A percentile compares a stretch with the other conserved stretches of the same genome.
These are phyloP conservation scores for Hypolimnas misippus DNA, from an alignment of 2,888 invertebrate species.

Conservation along the genomic window DNA sequence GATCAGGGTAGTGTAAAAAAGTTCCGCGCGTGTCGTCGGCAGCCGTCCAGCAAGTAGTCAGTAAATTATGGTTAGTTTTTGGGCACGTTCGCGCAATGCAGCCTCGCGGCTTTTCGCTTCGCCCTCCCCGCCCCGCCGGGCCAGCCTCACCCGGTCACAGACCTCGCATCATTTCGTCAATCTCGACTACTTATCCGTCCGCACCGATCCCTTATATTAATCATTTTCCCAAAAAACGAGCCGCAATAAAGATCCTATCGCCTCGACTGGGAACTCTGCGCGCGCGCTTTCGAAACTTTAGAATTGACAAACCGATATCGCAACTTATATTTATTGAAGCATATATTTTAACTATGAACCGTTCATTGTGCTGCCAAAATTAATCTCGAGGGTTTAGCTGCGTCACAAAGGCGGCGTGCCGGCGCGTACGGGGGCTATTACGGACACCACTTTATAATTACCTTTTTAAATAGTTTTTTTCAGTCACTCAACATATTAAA, in stretches of 20 bases:
- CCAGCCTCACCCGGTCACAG: slow-evolving; percentile 72
- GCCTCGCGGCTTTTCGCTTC: slow-evolving; percentile 77
- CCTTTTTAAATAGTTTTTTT: slow-evolving; percentile 83
- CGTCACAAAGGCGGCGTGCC: slow-evolving; percentile 77
- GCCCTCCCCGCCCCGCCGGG: slow-evolving; percentile 51
- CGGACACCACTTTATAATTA: slow-evolving; percentile 80
- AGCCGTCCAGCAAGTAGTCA: slow-evolving; percentile 76
- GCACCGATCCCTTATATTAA: slow-evolving; percentile 78
- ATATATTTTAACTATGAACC: slow-evolving; percentile 75
- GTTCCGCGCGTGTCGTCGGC: slow-evolving; percentile 75
- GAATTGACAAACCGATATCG: slow-evolving; percentile 77
- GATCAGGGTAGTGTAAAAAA: slow-evolving; percentile 71
- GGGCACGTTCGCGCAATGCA: slow-evolving; percentile 79
- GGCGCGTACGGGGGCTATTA: slow-evolving; percentile 78
- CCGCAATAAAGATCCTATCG: slow-evolving; percentile 76
- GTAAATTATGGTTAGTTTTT: slow-evolving; percentile 85
- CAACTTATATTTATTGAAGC: slow-evolving; percentile 75
- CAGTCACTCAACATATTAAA: slow-evolving; percentile 78
- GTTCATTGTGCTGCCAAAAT: slow-evolving; percentile 80
- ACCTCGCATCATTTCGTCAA: slow-evolving; percentile 79
- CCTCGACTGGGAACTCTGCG: slow-evolving; percentile 58
- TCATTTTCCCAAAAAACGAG: slow-evolving; percentile 75
- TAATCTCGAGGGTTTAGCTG: slow-evolving; percentile 80
- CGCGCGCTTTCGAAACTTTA: slow-evolving; percentile 68
- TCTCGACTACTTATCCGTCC: slow-evolving; percentile 82